Evolutionary conservation across 2,113 vertebrate genomes (phyloP), one percentile per base, ranked within the genome.

Genomic region (Corythornis madagascariensis): DNA sequence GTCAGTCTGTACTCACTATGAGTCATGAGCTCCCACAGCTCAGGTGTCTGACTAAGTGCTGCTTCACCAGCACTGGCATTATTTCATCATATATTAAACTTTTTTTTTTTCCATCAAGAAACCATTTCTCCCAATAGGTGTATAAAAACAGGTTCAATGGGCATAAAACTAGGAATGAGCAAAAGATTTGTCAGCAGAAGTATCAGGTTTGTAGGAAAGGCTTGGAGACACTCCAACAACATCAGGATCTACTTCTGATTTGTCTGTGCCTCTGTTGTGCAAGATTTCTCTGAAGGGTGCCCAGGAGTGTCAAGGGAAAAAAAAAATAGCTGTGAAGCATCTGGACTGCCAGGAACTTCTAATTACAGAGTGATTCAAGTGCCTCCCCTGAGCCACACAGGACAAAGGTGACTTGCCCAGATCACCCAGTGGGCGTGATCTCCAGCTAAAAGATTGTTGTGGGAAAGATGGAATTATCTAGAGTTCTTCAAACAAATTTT

Each of bases 31-130:
- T n/a, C 28, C 57, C 7, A 4, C 45, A 67, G 89, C 84, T 59
- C 90, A 53, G 81, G 48, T 50, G n/a, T 89, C 82, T 97, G 96
- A 95, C 94, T 96, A 86, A 96, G 66, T 52, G 47, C 63, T 93
- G 84, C 78, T 71, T 92, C 92, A 87, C 48, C 76, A 33, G 35
- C 12, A 69, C 33, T 6, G 6, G 61, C 86, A 60, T 47, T 76
- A 88, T 75, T 92, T 64, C 86, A 83, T 83, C 81, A 73, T 4
- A 21, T 3, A 3, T 29, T 33, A 70, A 31, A 9, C 7, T 25
- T 52, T 21, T 26, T 8, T 50, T 60, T 57, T 43, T 50, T 31
- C 19, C 10, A 38, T 13, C 69, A 64, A 81, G 81, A 81, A 88
- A 53, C 26, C 21, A 6, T 86, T 89, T 84, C 47, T 70, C 72